Percentiles rank a stretch among this genome's conserved stretches.
These are phyloP conservation scores for Dastarcus helophoroides DNA, from an alignment of 2,888 invertebrate genomes.

Conservation along the genomic window DNA sequence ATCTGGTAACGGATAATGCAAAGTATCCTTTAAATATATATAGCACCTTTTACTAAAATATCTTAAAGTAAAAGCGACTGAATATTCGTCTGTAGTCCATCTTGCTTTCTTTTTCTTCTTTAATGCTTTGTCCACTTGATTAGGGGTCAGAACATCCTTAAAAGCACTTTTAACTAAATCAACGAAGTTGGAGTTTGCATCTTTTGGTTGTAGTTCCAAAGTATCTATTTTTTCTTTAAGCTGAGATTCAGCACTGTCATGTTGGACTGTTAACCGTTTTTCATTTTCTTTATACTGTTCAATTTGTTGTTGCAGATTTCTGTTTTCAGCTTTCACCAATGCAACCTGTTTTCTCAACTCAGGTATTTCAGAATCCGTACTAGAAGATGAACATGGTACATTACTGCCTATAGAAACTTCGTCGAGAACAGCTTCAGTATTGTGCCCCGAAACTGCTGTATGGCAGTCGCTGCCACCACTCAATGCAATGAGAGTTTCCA, in stretches of 20 bases:
- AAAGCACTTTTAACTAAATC: background rate
- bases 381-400: too few relatives aligned
- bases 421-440: too few relatives aligned
- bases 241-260: too few relatives aligned
- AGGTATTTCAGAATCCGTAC: background rate
- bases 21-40: constrained; percentile 13
- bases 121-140: constrained; percentile 6
- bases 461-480: too few relatives aligned
- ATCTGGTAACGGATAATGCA: constrained; percentile 17
- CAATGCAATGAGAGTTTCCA: too few relatives aligned
- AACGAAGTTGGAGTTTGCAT: background rate
- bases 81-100: constrained; percentile 13
- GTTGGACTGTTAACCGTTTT: background rate
- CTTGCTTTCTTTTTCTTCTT: constrained; percentile 8
- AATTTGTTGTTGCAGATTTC: background rate
- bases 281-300: background rate
- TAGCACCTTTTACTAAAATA: constrained; percentile 16
- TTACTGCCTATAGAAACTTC: too few relatives aligned
- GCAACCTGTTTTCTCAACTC: constrained; percentile 1
- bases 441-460: too few relatives aligned
- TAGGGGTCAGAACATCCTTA: constrained; percentile 1
- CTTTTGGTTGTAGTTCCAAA: background rate
- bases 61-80: constrained; percentile 15
- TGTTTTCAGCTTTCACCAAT: background rate
- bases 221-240: background rate